Evolutionary conservation across 2,888 invertebrate species (phyloP).

Genomic region (Galerucella nymphaeae): DNA sequence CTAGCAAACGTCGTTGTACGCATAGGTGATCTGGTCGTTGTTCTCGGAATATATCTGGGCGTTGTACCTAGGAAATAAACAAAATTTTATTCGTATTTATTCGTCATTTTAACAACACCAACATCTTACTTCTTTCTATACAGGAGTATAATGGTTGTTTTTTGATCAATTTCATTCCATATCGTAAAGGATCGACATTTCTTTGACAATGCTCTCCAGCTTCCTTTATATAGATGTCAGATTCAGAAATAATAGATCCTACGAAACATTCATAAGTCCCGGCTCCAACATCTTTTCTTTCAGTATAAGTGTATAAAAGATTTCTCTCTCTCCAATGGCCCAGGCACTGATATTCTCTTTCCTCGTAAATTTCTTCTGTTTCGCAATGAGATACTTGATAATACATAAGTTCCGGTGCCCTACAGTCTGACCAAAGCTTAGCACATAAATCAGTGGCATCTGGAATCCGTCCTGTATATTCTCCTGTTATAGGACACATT

Average conservation of each 20-base stretch:
- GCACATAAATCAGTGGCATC: conserved; percentile 72
- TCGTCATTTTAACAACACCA: background rate
- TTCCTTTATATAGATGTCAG: conserved; percentile 74
- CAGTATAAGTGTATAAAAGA: conserved; percentile 73
- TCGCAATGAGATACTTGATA: conserved; percentile 73
- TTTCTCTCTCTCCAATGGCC: conserved; percentile 75
- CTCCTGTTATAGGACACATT: conserved; percentile 74
- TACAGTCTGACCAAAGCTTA: conserved; percentile 74
- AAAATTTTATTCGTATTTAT: background rate
- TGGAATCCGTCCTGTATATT: conserved; percentile 73
- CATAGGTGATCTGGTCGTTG: conserved; percentile 34
- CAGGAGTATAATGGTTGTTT: conserved; percentile 59
- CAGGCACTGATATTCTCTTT: conserved; percentile 73
- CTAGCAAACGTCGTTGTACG: conserved; percentile 33
- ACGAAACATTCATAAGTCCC: conserved; percentile 75
- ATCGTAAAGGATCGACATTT: conserved; percentile 69
- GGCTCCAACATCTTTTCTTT: conserved; percentile 70
- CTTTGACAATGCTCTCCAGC: conserved; percentile 75
- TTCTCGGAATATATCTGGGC: conserved; percentile 30
- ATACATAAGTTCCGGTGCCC: conserved; percentile 74
- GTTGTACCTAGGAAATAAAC: conserved; percentile 35
- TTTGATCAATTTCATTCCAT: conserved; percentile 73
- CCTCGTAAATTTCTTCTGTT: conserved; percentile 72
- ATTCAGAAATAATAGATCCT: conserved; percentile 69
- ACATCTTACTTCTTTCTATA: conserved; percentile 46